phyloP scores from a whole-genome alignment of 2,113 vertebrate genomes.

The Rattus norvegicus region GRCr8 NC_086032.1:41612001-41612500 shows the following conservation, averaged over 20 bases:
- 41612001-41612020: not conserved
- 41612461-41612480: not conserved
- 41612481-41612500: not conserved
- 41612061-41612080: too few species aligned
- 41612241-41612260: not conserved
- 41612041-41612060: not conserved
- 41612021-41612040: not conserved
- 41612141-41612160: not conserved
- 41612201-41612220: not conserved
- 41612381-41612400: not conserved
- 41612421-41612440: not conserved
- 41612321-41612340: not conserved
- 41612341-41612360: not conserved
- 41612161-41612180: not conserved
- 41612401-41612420: not conserved
- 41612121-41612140: not conserved
- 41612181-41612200: too few species aligned
- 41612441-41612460: not conserved
- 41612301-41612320: not conserved
- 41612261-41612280: conserved; percentile 17
- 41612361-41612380: not conserved
- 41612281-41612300: not conserved
- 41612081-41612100: not conserved
- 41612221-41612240: not conserved
- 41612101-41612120: not conserved